These are phyloP conservation scores for Tenthredo livida DNA, from an alignment of 2,888 invertebrate species.

Conservation along the genomic window DNA sequence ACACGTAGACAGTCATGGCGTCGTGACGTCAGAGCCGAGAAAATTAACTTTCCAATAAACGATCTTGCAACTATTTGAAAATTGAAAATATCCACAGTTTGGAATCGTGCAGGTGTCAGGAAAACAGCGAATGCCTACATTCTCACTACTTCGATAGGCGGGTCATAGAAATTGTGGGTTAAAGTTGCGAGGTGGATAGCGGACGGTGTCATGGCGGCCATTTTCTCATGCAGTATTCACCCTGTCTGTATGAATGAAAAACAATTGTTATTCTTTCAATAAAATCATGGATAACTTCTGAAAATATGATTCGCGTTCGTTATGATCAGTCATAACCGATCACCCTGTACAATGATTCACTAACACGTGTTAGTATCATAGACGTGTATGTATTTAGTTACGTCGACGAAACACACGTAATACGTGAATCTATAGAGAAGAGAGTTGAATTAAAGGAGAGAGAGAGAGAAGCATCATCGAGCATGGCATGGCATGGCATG, in stretches of 20 bases:
- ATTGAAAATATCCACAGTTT: background rate
- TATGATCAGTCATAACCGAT: background rate
- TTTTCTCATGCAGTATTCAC: background rate
- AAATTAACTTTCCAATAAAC: background rate
- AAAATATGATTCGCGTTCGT: background rate
- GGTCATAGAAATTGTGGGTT: background rate
- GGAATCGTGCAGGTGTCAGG: background rate
- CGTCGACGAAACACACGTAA: slow-evolving; percentile 1
- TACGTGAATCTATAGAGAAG: background rate
- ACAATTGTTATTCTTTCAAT: too few relatives aligned
- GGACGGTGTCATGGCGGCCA: background rate
- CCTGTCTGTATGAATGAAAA: background rate
- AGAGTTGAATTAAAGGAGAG: background rate
- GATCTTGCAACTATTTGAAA: background rate
- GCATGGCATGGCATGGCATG: background rate
- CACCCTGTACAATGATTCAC: background rate
- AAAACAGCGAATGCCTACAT: background rate
- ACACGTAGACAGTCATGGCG: background rate
- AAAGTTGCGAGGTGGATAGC: background rate
- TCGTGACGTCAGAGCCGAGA: background rate
- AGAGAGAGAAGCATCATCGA: background rate
- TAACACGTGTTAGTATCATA: background rate
- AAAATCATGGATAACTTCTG: too few relatives aligned
- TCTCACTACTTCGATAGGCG: background rate
- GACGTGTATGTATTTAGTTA: background rate